phyloP scores from a whole-genome alignment of 2,113 vertebrate genomes.

The Puntigrus tetrazona region DNA sequence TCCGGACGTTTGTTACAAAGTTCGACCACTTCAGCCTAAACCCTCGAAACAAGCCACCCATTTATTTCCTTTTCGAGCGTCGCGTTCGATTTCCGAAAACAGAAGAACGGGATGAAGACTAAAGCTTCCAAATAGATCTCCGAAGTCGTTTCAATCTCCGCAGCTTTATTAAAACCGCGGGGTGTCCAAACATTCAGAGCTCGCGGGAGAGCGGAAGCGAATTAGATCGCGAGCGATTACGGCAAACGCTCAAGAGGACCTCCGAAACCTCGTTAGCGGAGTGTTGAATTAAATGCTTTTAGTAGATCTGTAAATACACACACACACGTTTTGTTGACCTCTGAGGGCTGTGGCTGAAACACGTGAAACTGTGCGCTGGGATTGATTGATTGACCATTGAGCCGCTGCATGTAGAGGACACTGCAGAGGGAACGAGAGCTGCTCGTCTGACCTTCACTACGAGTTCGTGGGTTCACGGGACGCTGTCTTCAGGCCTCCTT shows the following conservation, averaged over 20 bases:
- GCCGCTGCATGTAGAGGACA: neutral
- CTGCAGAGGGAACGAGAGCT: conserved; percentile 3
- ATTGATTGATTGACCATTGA: conserved; percentile 25
- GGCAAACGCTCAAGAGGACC: conserved; percentile 24
- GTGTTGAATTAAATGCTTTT: conserved; percentile 33
- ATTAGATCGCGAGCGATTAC: conserved; percentile 23
- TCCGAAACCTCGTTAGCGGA: conserved; percentile 9
- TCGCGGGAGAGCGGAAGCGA: conserved; percentile 1
- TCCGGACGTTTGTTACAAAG: neutral
- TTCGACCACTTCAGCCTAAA: neutral
- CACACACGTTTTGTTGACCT: too few relatives aligned
- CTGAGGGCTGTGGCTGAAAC: neutral
- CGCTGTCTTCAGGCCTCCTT: neutral
- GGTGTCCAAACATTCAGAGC: conserved; percentile 15
- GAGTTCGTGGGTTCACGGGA: neutral
- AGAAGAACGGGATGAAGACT: neutral
- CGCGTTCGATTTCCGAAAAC: neutral
- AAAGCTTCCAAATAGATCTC: neutral
- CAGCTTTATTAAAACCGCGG: conserved; percentile 30
- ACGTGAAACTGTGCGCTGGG: neutral
- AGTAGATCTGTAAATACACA: conserved; percentile 44
- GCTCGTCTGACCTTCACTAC: neutral
- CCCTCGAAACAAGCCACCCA: neutral
- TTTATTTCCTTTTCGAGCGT: neutral
- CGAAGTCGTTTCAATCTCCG: conserved; percentile 26